phyloP scores from a whole-genome alignment of 2,113 vertebrate species.

The Ptyas mucosa region DNA sequence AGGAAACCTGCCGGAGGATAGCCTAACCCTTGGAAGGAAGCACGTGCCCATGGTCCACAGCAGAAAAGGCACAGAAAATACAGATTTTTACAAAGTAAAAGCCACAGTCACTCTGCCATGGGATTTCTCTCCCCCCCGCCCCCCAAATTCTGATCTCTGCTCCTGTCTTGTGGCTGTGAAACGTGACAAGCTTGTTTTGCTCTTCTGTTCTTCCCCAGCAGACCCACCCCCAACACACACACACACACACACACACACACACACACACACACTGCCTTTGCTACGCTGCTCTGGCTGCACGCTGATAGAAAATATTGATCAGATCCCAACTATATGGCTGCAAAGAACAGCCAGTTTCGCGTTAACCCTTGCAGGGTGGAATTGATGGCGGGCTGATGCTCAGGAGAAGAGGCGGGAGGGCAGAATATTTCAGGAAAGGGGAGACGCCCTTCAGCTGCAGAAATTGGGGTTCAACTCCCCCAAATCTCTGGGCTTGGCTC shows the following conservation, averaged over 20 bases:
- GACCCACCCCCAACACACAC: slow-evolving; percentile 21
- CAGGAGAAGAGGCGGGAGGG: neutral
- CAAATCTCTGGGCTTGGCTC: neutral
- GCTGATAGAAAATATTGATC: slow-evolving; percentile 92
- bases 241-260: slow-evolving; percentile 47
- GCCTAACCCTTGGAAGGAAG: neutral
- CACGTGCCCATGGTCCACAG: too few species aligned
- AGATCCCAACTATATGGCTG: slow-evolving; percentile 80
- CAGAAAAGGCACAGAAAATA: neutral
- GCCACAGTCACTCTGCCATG: neutral
- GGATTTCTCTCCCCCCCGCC: too few species aligned
- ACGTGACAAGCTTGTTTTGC: slow-evolving; percentile 8
- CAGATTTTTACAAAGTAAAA: neutral
- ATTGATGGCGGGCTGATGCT: neutral
- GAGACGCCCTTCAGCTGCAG: neutral
- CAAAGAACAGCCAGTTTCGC: slow-evolving; percentile 74
- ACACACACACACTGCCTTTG: slow-evolving; percentile 54
- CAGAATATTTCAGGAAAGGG: neutral
- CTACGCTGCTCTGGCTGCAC: slow-evolving; percentile 75
- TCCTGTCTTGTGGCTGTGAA: neutral
- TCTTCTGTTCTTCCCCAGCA: neutral
- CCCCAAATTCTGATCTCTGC: neutral
- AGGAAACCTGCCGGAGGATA: too few species aligned
- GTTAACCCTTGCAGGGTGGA: slow-evolving; percentile 75
- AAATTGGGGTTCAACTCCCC: neutral